These are phyloP conservation scores for Myiagra hebetior DNA, from an alignment of 2,113 vertebrate genomes.

Conservation along the genomic window DNA sequence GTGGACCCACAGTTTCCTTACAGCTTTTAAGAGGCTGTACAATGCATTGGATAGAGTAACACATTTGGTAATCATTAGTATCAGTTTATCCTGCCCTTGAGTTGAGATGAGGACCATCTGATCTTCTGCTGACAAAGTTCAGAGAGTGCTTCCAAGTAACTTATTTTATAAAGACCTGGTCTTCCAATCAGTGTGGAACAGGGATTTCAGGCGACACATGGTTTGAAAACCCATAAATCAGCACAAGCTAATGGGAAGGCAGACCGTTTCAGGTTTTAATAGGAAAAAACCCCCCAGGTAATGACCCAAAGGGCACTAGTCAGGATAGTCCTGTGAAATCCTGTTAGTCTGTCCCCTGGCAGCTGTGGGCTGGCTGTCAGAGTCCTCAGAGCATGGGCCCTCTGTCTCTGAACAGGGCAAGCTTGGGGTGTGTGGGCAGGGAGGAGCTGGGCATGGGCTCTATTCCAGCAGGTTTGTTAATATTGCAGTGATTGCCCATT, in stretches of 20 bases:
- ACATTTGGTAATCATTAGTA: not conserved
- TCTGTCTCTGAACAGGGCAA: not conserved
- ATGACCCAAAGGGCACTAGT: not conserved
- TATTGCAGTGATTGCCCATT: not conserved
- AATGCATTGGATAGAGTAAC: not conserved
- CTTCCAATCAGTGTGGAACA: not conserved
- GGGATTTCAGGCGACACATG: not conserved
- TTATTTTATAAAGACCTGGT: not conserved
- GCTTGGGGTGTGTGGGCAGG: not conserved
- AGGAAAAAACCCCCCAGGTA: rapidly evolving
- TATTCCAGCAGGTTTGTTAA: not conserved
- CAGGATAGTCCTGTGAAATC: not conserved
- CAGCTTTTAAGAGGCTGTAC: not conserved
- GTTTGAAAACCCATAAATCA: not conserved
- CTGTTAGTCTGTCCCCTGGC: rapidly evolving
- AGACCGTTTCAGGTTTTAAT: not conserved
- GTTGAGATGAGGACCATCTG: not conserved
- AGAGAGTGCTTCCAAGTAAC: not conserved
- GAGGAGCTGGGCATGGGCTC: not conserved
- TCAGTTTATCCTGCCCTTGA: not conserved
- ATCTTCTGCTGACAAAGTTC: not conserved
- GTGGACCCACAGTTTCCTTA: not conserved
- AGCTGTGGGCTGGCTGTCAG: not conserved
- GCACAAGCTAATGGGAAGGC: not conserved
- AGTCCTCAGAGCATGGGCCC: not conserved